Evolutionary conservation across 2,113 vertebrate genomes (phyloP).

Genomic region (Nymphicus hollandicus): DNA sequence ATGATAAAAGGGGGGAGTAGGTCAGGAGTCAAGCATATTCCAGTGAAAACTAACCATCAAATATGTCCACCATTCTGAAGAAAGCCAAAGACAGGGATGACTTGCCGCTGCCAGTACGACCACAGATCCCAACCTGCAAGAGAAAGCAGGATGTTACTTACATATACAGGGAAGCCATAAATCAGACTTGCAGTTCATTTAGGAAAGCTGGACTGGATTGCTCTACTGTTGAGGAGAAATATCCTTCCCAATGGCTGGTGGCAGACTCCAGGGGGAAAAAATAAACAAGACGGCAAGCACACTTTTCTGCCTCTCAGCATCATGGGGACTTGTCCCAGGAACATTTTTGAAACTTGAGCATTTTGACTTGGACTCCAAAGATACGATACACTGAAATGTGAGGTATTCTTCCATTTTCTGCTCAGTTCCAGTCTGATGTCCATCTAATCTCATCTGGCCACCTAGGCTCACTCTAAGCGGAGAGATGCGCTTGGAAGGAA

Average conservation of each 20-base stretch:
- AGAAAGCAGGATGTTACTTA: not conserved
- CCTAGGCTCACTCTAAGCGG: not conserved
- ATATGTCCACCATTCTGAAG: slow-evolving; percentile 99
- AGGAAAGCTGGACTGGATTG: not conserved
- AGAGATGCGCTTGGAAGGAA: not conserved
- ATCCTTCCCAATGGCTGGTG: not conserved
- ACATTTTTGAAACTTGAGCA: not conserved
- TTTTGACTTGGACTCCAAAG: not conserved
- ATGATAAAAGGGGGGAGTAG: not conserved
- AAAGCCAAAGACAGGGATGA: slow-evolving; percentile 95
- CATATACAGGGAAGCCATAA: not conserved
- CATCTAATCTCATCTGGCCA: not conserved
- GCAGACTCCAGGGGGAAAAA: not conserved
- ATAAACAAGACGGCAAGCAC: not conserved
- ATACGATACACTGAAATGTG: not conserved
- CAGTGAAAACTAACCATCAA: slow-evolving; percentile 84
- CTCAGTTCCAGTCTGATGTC: not conserved
- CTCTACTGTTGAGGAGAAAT: not conserved
- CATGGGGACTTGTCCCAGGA: not conserved
- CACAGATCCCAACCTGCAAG: slow-evolving; percentile 93
- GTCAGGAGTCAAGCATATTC: not conserved
- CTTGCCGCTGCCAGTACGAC: slow-evolving; percentile 95
- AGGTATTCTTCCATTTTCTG: not conserved
- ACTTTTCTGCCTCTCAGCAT: not conserved
- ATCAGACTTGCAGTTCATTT: not conserved